A percentile compares a stretch with the other conserved stretches of the same genome.
Conservation (phyloP, 2,797 vertebrate genomes). For the Chiloscyllium punctatum region DNA sequence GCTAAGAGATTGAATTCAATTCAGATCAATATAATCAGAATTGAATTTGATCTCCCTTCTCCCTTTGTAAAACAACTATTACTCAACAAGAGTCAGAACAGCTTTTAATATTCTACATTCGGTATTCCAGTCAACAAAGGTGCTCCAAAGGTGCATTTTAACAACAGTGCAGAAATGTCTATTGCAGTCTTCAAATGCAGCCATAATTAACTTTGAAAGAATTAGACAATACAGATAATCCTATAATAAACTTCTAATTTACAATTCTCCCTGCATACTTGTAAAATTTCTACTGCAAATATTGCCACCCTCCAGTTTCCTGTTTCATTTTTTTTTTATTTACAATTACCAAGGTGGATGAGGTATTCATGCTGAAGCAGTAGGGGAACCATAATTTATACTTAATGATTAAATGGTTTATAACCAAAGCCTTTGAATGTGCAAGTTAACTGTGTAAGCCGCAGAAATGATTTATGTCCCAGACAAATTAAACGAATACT, state of each 20-base stretch:
- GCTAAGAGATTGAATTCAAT: conserved; percentile 28
- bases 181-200: neutral
- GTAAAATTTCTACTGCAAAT: neutral
- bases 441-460: conserved; percentile 62
- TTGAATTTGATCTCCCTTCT: conserved; percentile 36
- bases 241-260: neutral
- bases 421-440: conserved; percentile 71
- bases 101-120: conserved; percentile 14
- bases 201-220: neutral
- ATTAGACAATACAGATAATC: neutral
- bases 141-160: neutral
- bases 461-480: neutral
- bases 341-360: neutral
- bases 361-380: neutral
- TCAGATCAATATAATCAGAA: conserved; percentile 36
- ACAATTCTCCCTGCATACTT: neutral
- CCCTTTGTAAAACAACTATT: conserved; percentile 24
- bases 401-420: conserved; percentile 90
- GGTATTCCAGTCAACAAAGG: conserved; percentile 8
- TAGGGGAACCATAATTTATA: conserved; percentile 85
- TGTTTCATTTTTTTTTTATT: neutral
- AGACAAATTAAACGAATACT: neutral
- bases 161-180: neutral
- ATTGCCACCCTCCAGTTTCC: neutral
- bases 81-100: conserved; percentile 19